Percentiles rank a stretch among this genome's conserved stretches.
Evolutionary conservation across 2,113 vertebrate species (phyloP).

Genomic region (Dasyornis broadbenti): DNA sequence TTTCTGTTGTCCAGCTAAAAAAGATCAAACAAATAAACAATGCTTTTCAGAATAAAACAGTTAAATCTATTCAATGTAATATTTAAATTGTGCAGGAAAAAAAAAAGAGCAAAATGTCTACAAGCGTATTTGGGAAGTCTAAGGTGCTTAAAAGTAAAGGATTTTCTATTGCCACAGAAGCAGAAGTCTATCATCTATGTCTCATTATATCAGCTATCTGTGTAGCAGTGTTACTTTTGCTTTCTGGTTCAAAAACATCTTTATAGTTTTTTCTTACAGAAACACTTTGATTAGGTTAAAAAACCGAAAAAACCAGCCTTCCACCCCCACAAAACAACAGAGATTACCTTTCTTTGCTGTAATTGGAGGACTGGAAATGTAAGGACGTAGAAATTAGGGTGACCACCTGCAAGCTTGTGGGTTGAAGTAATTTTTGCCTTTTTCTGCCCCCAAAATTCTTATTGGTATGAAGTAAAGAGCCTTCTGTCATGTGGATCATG

Average conservation of each 20-base stretch:
- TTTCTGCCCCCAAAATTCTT: neutral
- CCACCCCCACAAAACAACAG: neutral
- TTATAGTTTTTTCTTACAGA: conserved; percentile 9
- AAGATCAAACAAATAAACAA: neutral
- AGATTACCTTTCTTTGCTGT: conserved; percentile 12
- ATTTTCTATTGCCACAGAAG: neutral
- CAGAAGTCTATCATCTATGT: neutral
- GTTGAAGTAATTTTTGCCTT: conserved; percentile 7
- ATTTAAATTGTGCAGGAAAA: neutral
- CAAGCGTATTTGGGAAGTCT: neutral
- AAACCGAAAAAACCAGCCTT: neutral
- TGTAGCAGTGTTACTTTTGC: neutral
- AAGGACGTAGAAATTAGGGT: neutral
- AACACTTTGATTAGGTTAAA: neutral
- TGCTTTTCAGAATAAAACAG: neutral
- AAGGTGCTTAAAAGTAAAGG: conserved; percentile 26
- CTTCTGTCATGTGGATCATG: neutral
- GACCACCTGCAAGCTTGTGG: neutral
- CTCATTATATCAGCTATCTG: neutral
- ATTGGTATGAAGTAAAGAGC: neutral
- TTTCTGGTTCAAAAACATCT: neutral
- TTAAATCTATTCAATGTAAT: neutral
- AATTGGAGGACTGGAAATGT: neutral
- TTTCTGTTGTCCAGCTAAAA: neutral
- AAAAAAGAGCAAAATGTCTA: neutral